Conservation (phyloP, 2,113 vertebrate genomes). For the Albula glossodonta region DNA sequence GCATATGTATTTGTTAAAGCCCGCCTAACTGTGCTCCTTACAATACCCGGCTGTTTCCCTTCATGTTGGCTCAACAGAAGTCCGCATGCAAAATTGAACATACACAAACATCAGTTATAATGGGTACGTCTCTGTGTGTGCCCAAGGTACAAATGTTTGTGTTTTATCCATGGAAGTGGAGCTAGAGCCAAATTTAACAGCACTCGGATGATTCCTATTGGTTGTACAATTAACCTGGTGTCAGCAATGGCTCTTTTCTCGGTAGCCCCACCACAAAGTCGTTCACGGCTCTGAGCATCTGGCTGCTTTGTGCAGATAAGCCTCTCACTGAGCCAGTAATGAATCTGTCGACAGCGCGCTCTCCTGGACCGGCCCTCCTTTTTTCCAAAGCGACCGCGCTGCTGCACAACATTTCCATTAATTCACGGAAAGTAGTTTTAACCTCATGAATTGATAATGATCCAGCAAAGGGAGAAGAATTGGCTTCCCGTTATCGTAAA, state of each 20-base stretch:
- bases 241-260: too few relatives aligned
- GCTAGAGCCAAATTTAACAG: slow-evolving; percentile 45
- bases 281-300: background rate
- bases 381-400: slow-evolving; percentile 58
- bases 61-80: background rate
- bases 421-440: slow-evolving; percentile 81
- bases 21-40: too few relatives aligned
- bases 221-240: too few relatives aligned
- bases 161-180: too few relatives aligned
- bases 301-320: slow-evolving; percentile 61
- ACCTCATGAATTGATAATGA: slow-evolving; percentile 82
- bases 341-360: slow-evolving; percentile 26
- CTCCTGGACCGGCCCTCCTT: slow-evolving; percentile 42
- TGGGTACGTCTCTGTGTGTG: background rate
- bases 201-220: slow-evolving; percentile 8
- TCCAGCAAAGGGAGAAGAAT: slow-evolving; percentile 66
- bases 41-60: background rate
- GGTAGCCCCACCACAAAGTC: too few relatives aligned
- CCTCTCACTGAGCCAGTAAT: slow-evolving; percentile 23
- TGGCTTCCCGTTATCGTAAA: slow-evolving; percentile 76
- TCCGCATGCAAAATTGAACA: background rate
- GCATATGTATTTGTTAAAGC: too few relatives aligned
- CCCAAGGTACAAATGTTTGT: slow-evolving; percentile 28
- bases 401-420: slow-evolving; percentile 71
- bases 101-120: background rate